Percentiles rank a stretch among this genome's conserved stretches.
These are phyloP conservation scores for Serranus cabrilla DNA, from an alignment of 2,797 vertebrate genomes.

Conservation along the genomic window DNA sequence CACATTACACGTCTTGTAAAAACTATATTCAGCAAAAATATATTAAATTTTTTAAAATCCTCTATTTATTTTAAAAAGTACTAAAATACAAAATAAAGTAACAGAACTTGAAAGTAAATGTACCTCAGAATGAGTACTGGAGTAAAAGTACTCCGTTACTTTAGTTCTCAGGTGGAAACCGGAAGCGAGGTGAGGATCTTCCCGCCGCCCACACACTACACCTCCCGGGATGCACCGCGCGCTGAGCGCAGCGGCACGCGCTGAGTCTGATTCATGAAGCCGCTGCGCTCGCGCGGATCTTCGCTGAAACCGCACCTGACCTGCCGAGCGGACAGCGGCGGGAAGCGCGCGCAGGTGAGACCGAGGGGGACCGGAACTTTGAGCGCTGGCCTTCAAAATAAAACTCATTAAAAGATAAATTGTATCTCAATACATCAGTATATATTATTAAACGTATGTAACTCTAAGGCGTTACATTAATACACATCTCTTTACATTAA, in stretches of 20 bases:
- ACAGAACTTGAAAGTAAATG: too few species aligned
- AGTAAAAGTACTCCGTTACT: too few species aligned
- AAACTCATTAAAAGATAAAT: background rate
- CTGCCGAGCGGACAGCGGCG: background rate
- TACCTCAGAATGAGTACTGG: too few species aligned
- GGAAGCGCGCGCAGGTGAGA: slow-evolving; percentile 19
- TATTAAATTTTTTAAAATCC: too few species aligned
- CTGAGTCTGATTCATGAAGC: slow-evolving; percentile 19
- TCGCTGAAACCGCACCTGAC: slow-evolving; percentile 15
- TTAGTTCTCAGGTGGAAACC: too few species aligned
- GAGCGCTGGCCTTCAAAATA: slow-evolving; percentile 21
- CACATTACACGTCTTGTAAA: too few species aligned
- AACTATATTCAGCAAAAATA: too few species aligned
- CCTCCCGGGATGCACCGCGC: slow-evolving; percentile 67
- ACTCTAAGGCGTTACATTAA: too few species aligned
- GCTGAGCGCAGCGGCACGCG: background rate
- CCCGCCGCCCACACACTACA: slow-evolving; percentile 60
- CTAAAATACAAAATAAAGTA: too few species aligned
- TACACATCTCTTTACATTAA: too few species aligned
- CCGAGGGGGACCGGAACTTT: background rate
- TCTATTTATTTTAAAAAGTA: too few species aligned
- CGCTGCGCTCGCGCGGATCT: background rate
- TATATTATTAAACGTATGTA: background rate
- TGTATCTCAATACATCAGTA: background rate
- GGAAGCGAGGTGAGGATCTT: too few species aligned